A percentile compares a stretch with the other conserved stretches of the same genome.
Evolutionary conservation across 2,113 vertebrate species (phyloP).

Genomic region (Drymodes brunneopygia): DNA sequence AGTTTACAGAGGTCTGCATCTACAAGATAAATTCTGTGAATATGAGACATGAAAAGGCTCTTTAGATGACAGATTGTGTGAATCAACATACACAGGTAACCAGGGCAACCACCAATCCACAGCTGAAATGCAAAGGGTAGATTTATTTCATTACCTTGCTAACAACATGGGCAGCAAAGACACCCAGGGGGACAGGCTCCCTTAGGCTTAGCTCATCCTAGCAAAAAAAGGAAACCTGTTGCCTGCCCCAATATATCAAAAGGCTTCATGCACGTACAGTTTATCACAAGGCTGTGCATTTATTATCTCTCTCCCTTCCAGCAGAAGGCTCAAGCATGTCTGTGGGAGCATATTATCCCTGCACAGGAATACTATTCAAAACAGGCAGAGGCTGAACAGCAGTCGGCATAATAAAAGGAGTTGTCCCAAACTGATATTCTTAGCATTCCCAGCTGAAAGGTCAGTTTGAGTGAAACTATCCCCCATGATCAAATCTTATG

Average conservation of each 20-base stretch:
- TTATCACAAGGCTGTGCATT: not conserved
- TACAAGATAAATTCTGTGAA: not conserved
- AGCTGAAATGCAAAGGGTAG: not conserved
- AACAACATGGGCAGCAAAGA: not conserved
- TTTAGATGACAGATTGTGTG: not conserved
- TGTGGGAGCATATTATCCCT: not conserved
- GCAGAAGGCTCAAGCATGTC: not conserved
- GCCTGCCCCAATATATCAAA: not conserved
- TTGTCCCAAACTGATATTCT: not conserved
- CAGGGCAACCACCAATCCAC: not conserved
- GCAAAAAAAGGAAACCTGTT: not conserved
- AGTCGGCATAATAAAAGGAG: not conserved
- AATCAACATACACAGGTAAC: not conserved
- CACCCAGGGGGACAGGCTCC: not conserved
- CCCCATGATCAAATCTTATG: not conserved
- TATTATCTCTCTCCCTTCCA: not conserved
- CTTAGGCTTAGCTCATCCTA: not conserved
- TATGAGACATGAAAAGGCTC: not conserved
- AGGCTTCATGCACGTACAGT: not conserved
- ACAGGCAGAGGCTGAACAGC: not conserved
- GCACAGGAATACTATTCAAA: not conserved
- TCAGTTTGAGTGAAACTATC: not conserved
- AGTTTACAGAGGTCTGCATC: not conserved
- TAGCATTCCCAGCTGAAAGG: not conserved
- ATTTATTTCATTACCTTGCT: not conserved